Conservation (phyloP, 2,888 invertebrate genomes). For the Galerucella nymphaeae region DNA sequence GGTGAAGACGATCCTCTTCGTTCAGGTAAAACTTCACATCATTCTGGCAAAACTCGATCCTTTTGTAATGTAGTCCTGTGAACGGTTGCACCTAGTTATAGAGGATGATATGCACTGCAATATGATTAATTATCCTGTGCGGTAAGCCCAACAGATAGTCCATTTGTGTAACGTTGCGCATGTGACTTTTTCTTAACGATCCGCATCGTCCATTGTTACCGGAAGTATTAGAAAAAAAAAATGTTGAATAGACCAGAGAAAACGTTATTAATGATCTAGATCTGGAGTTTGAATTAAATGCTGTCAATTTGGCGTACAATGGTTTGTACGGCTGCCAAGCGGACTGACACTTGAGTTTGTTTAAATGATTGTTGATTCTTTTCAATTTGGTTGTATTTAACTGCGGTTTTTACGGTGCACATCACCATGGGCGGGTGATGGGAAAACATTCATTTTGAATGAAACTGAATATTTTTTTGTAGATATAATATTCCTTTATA, state of each 20-base stretch:
- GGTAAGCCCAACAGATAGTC: conserved; percentile 63
- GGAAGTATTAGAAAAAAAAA: conserved; percentile 58
- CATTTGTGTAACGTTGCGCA: conserved; percentile 55
- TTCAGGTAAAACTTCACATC: conserved; percentile 29
- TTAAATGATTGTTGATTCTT: conserved; percentile 40
- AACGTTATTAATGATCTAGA: conserved; percentile 64
- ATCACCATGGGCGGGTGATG: conserved; percentile 8
- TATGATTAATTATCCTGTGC: conserved; percentile 63
- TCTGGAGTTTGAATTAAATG: conserved; percentile 58
- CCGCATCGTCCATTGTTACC: conserved; percentile 58
- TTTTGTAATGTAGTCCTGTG: conserved; percentile 49
- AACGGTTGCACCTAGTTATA: conserved; percentile 60
- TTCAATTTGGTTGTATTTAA: conserved; percentile 23
- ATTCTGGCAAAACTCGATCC: conserved; percentile 26
- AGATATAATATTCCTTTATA: too few relatives aligned
- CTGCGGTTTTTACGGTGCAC: conserved; percentile 6
- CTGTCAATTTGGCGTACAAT: conserved; percentile 46
- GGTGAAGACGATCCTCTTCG: neutral
- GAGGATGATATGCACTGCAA: conserved; percentile 64
- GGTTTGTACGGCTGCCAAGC: conserved; percentile 34
- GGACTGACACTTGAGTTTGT: conserved; percentile 42
- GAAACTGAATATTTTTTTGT: neutral
- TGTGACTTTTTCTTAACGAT: conserved; percentile 58
- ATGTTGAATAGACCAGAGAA: conserved; percentile 56
- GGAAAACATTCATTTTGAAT: conserved; percentile 1